Percentiles rank a stretch among this genome's conserved stretches.
Evolutionary conservation across 2,113 vertebrate species (phyloP).

Genomic region (Mormyrus lacerda): DNA sequence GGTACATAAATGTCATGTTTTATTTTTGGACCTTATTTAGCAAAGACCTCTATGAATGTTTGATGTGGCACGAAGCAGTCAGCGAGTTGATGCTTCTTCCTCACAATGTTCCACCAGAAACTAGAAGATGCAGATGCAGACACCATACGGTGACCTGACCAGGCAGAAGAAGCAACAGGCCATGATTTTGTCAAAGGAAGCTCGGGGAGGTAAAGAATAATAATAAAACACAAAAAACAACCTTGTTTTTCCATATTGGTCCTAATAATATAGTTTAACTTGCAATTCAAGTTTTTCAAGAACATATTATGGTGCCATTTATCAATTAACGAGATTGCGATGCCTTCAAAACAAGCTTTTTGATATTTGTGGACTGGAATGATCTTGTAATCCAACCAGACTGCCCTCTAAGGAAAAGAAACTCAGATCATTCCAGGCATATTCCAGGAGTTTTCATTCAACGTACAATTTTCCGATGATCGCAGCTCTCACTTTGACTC

Average conservation of each 20-base stretch:
- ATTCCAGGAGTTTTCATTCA: neutral
- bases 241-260: neutral
- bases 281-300: neutral
- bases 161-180: conserved; percentile 57
- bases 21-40: neutral
- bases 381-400: neutral
- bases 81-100: neutral
- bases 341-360: neutral
- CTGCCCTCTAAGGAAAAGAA: neutral
- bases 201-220: conserved; percentile 49
- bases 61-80: neutral
- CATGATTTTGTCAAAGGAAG: conserved; percentile 53
- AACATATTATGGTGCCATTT: neutral
- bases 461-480: conserved; percentile 30
- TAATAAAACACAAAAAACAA: neutral
- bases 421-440: neutral
- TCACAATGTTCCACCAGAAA: conserved; percentile 14
- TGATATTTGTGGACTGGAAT: neutral
- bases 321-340: neutral
- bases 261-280: neutral
- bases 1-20: neutral
- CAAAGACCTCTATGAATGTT: neutral
- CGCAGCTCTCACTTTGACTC: conserved; percentile 22
- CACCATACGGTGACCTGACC: conserved; percentile 36
- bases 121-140: conserved; percentile 41